Evolutionary conservation across 2,888 invertebrate genomes (phyloP).

Genomic region (Ellobium chinense): DNA sequence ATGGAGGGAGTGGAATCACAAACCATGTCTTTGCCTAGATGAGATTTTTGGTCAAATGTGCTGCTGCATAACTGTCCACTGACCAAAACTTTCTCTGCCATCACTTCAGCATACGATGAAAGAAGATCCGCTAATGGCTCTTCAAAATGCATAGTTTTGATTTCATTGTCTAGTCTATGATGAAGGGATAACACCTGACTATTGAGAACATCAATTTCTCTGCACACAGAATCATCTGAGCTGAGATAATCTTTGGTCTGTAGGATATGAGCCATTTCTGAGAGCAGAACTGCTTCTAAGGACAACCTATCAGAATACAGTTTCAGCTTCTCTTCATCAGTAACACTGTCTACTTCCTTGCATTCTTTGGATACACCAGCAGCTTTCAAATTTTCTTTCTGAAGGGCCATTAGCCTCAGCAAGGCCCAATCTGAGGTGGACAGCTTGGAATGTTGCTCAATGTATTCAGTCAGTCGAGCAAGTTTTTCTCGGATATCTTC

Average conservation of each 20-base stretch:
- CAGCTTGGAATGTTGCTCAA: conserved; percentile 64
- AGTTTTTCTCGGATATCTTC: conserved; percentile 64
- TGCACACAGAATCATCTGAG: conserved; percentile 61
- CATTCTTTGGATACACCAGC: conserved; percentile 48
- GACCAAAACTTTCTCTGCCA: conserved; percentile 83
- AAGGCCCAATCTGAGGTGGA: conserved; percentile 67
- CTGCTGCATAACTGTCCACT: conserved; percentile 70
- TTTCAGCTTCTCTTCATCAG: conserved; percentile 45
- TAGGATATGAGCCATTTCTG: conserved; percentile 69
- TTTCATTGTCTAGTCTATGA: conserved; percentile 58
- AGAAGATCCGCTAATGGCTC: conserved; percentile 73
- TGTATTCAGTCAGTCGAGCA: conserved; percentile 59
- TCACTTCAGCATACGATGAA: conserved; percentile 87
- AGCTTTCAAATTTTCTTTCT: conserved; percentile 48
- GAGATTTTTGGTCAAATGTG: conserved; percentile 42
- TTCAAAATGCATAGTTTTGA: conserved; percentile 62
- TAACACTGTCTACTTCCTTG: neutral
- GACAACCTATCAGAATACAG: conserved; percentile 72
- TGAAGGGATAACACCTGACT: conserved; percentile 50
- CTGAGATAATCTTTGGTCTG: conserved; percentile 61
- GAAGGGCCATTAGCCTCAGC: conserved; percentile 62
- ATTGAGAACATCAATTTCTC: conserved; percentile 67
- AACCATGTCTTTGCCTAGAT: conserved; percentile 50
- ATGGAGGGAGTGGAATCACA: conserved; percentile 59
- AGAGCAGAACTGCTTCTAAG: conserved; percentile 69